Evolutionary conservation across 2,888 invertebrate genomes (phyloP).

Genomic region (Agrilus mali): DNA sequence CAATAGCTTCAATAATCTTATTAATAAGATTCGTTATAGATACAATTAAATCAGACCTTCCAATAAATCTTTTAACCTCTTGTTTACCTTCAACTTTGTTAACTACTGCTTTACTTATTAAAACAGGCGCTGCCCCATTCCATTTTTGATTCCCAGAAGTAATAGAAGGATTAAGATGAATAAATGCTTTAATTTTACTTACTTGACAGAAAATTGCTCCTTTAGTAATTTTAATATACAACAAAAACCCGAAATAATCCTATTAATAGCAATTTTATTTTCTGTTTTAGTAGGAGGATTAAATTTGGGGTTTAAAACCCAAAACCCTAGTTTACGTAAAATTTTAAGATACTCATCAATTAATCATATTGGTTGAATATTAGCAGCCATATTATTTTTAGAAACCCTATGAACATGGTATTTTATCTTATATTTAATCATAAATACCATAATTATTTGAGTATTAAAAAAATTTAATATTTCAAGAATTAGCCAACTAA

Average conservation of each 20-base stretch:
- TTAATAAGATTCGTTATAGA: constrained; percentile 36
- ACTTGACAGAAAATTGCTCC: constrained; percentile 55
- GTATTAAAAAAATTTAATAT: constrained; percentile 37
- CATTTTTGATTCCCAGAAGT: constrained; percentile 49
- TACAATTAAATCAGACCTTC: constrained; percentile 23
- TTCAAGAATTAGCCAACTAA: constrained; percentile 40
- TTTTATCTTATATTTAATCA: constrained; percentile 31
- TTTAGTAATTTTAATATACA: constrained; percentile 36
- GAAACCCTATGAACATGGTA: constrained; percentile 17
- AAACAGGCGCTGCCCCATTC: constrained; percentile 45
- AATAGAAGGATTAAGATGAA: constrained; percentile 44
- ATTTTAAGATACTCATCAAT: constrained; percentile 50
- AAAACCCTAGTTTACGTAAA: constrained; percentile 38
- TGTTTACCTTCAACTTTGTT: constrained; percentile 5
- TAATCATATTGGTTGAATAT: constrained; percentile 46
- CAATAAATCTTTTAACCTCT: constrained; percentile 7
- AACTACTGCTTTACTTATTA: constrained; percentile 34
- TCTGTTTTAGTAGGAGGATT: constrained; percentile 37
- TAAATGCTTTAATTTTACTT: constrained; percentile 42
- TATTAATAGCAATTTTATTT: constrained; percentile 32
- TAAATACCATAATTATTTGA: constrained; percentile 34
- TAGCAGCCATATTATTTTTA: constrained; percentile 15
- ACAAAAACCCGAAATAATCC: constrained; percentile 3
- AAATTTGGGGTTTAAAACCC: constrained; percentile 39
- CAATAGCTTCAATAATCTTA: constrained; percentile 43